Evolutionary conservation across 1,140 invertebrate species (phyloP), one percentile per base, ranked within the genome.

Genomic region (Cataglyphis hispanica): DNA sequence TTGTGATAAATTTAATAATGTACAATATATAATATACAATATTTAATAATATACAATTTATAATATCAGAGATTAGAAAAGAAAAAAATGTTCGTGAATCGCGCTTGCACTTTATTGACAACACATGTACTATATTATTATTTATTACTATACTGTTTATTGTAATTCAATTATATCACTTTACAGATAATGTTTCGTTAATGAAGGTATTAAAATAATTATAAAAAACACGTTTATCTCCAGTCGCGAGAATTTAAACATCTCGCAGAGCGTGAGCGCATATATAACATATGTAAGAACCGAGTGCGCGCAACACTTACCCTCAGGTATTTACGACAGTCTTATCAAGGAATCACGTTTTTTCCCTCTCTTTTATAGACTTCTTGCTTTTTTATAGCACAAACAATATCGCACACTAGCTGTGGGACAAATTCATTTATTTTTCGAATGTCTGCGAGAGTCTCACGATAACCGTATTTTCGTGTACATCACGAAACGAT

Each of bases 351-450:
- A 37, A n/a, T 10, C 3, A 11, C 50, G 31, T 19, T 50, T 50
- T 50, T 25, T 37, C n/a, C 7, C 7, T 40, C 31, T 22, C 50
- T 25, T 58, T 56, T 46, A 64, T 56, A 84, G 56, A 70, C 64
- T 40, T 25, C n/a, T 50, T 50, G 46, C 16, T 1, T 3, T 83
- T 11, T 50, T 5, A 46, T 34, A 11, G 25, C 27, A 74, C 4
- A 34, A 31, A 50, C 16, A 31, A 34, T 74, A 69, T 87, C 16
- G 34, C 34, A 50, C 22, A 84, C 34, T 84, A 70, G 37, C 63
- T 50, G 43, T 11, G 10, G 50, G 27, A 70, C 77, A 83, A 43
- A 53, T 64, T 77, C 27, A 75, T 58, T 37, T 88, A 50, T 76
- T 87, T 84, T 86, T 75, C 31, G 72, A 60, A 60, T 60, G 53